These are phyloP conservation scores for Oplegnathus fasciatus DNA, from an alignment of 2,113 vertebrate species.

Conservation along the genomic window DNA sequence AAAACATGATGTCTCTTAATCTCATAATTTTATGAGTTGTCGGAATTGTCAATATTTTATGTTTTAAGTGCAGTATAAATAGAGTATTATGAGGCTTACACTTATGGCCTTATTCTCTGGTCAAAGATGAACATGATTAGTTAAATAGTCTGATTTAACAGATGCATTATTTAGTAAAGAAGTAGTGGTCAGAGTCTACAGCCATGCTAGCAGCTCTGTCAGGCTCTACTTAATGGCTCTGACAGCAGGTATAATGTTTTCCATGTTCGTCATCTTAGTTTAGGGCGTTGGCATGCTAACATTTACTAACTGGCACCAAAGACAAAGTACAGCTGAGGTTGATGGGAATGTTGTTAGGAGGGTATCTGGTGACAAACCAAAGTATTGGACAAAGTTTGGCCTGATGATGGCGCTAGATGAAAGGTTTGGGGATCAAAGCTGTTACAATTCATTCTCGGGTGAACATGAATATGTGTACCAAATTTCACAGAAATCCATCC, in stretches of 20 bases:
- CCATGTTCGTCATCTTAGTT: too few relatives aligned
- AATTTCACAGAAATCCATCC: too few relatives aligned
- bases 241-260: too few relatives aligned
- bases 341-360: too few relatives aligned
- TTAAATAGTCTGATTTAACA: background rate
- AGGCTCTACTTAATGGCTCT: too few relatives aligned
- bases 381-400: too few relatives aligned
- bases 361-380: too few relatives aligned
- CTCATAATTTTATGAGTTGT: background rate
- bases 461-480: background rate
- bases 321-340: too few relatives aligned
- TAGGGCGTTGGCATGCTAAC: too few relatives aligned
- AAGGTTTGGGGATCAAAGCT: background rate
- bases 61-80: too few relatives aligned
- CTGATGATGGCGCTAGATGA: background rate
- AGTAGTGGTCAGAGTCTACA: background rate
- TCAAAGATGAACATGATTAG: background rate
- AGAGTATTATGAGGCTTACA: background rate
- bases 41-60: background rate
- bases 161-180: background rate
- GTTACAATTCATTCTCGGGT: background rate
- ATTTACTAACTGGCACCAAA: too few relatives aligned
- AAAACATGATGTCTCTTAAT: background rate
- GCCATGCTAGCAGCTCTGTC: background rate
- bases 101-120: background rate